Percentiles rank a stretch among this genome's conserved stretches.
These are phyloP conservation scores for Mechanitis mazaeus DNA, from an alignment of 2,888 invertebrate genomes.

Conservation along the genomic window DNA sequence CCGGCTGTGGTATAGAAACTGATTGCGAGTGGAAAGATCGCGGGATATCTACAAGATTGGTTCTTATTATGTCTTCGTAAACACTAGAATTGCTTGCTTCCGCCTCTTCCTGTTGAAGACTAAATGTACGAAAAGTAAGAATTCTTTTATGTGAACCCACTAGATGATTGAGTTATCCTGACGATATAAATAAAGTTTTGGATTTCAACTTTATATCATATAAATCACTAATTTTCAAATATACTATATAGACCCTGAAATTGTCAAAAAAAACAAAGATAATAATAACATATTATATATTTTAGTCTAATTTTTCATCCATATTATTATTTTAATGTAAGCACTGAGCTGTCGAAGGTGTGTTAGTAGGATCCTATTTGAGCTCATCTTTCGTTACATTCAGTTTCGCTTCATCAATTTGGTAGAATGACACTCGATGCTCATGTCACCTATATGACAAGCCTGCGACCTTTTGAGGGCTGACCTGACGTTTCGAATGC, in stretches of 20 bases:
- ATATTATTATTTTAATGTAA: no score
- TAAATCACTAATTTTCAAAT: no score
- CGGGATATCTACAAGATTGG: slow-evolving; percentile 6
- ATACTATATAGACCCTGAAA: no score
- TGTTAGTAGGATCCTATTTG: no score
- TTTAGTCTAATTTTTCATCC: no score
- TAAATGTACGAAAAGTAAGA: slow-evolving; percentile 11
- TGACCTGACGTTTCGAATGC: no score
- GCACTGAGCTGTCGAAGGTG: no score
- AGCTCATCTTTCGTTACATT: background rate
- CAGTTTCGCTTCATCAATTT: background rate
- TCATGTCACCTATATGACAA: background rate
- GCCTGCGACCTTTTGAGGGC: background rate
- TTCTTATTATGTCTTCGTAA: slow-evolving; percentile 14
- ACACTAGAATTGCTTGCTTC: slow-evolving; percentile 7
- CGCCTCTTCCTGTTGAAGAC: background rate
- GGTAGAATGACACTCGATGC: background rate
- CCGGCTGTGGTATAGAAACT: slow-evolving; percentile 23
- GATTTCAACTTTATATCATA: no score
- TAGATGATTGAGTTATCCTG: background rate
- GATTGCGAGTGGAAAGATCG: slow-evolving; percentile 14
- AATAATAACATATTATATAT: no score
- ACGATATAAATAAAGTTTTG: no score
- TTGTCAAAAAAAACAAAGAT: no score
- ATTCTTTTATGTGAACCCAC: background rate